phyloP scores from a whole-genome alignment of 2,113 vertebrate species.

The Nannobrachium achirus region DNA sequence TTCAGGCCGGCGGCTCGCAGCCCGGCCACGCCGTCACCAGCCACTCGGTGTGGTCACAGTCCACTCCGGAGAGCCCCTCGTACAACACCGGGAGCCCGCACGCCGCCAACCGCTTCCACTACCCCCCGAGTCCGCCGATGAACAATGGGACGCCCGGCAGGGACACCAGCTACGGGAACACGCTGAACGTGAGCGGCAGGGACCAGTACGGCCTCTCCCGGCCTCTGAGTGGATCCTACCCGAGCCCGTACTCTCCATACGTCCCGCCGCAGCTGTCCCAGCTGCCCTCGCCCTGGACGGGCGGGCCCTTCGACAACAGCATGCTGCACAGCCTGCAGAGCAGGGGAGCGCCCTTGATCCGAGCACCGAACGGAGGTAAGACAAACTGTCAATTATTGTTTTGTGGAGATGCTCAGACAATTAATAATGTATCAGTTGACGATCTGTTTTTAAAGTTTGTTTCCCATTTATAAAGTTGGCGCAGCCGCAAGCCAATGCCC shows the following conservation, averaged over 20 bases:
- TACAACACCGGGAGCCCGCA: conserved; percentile 85
- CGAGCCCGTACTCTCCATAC: conserved; percentile 90
- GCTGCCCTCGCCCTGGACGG: conserved; percentile 88
- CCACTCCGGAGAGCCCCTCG: conserved; percentile 85
- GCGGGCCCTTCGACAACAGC: conserved; percentile 90
- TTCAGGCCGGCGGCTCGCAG: conserved; percentile 85
- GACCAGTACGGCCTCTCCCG: conserved; percentile 92
- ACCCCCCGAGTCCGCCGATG: conserved; percentile 90
- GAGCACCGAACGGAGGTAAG: conserved; percentile 92
- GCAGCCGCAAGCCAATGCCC: too few species aligned
- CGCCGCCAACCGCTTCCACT: conserved; percentile 88
- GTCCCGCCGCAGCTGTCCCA: conserved; percentile 89
- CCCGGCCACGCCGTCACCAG: conserved; percentile 84
- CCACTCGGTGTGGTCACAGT: conserved; percentile 82
- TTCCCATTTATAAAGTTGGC: too few species aligned
- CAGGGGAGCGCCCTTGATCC: conserved; percentile 86
- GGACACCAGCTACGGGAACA: conserved; percentile 79
- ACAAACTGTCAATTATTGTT: conserved; percentile 15
- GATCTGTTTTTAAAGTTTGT: too few species aligned
- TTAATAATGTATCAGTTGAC: too few species aligned
- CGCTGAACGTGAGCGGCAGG: conserved; percentile 84
- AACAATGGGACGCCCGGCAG: conserved; percentile 83
- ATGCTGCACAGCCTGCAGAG: conserved; percentile 94
- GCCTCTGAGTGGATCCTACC: conserved; percentile 88
- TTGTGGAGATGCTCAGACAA: too few species aligned